phyloP scores from a whole-genome alignment of 2,797 vertebrate genomes.

The Tapirus indicus region DNA sequence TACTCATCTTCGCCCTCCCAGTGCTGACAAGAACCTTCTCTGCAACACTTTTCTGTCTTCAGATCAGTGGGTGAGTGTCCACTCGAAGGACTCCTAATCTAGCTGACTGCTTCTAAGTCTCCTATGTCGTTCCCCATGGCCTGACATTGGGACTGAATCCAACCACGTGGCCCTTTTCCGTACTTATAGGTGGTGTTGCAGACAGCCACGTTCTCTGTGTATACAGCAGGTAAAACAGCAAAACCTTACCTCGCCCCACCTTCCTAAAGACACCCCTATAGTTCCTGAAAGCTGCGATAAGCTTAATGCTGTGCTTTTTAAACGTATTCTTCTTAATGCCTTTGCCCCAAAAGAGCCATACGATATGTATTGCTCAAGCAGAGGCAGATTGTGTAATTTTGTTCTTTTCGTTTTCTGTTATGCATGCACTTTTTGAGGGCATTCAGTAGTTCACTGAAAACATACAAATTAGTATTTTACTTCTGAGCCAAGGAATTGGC shows the following conservation, averaged over 20 bases:
- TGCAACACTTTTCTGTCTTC: background rate
- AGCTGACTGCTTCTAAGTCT: background rate
- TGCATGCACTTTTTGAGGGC: slow-evolving; percentile 63
- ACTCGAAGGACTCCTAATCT: background rate
- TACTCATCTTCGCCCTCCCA: background rate
- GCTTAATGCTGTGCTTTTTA: background rate
- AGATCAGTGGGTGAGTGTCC: background rate
- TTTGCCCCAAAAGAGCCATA: background rate
- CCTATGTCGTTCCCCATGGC: rapidly evolving
- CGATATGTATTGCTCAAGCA: background rate
- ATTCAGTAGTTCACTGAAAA: slow-evolving; percentile 68
- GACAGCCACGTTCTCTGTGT: background rate
- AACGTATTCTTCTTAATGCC: background rate
- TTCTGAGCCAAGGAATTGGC: slow-evolving; percentile 34
- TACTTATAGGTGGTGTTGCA: rapidly evolving
- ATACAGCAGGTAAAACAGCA: background rate
- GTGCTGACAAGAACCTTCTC: background rate
- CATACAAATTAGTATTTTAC: slow-evolving; percentile 57
- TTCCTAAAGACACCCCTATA: background rate
- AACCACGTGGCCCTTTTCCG: background rate
- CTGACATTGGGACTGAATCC: background rate
- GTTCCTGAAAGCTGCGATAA: background rate
- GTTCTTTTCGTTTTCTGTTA: slow-evolving; percentile 69
- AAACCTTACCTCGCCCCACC: background rate
- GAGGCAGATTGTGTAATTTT: slow-evolving; percentile 32